Conservation (phyloP, 2,797 vertebrate species). For the Acipenser oxyrinchus region DNA sequence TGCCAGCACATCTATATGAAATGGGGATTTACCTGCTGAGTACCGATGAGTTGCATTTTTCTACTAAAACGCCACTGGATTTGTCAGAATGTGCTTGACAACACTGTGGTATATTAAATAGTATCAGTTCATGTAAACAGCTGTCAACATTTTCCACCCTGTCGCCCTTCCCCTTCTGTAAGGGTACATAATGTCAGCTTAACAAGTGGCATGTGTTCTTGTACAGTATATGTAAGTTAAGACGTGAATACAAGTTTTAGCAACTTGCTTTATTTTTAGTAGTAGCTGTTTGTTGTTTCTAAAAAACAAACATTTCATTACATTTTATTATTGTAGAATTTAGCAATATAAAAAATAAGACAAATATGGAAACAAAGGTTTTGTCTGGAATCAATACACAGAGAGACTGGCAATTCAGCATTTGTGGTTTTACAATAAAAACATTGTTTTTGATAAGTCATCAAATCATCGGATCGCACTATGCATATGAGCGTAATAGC, state of each 20-base stretch:
- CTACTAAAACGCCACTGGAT: too few species aligned
- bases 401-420: background rate
- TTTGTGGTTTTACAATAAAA: background rate
- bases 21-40: too few species aligned
- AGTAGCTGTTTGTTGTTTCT: background rate
- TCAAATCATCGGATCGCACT: slow-evolving; percentile 10
- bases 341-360: background rate
- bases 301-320: background rate
- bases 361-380: background rate
- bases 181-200: too few species aligned
- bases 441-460: slow-evolving; percentile 8
- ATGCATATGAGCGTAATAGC: slow-evolving; percentile 4
- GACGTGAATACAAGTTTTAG: background rate
- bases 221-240: too few species aligned
- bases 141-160: too few species aligned
- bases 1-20: too few species aligned
- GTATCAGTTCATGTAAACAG: too few species aligned
- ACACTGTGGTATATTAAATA: too few species aligned
- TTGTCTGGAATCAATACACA: background rate
- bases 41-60: too few species aligned
- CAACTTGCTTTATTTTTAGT: slow-evolving; percentile 2
- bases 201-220: too few species aligned
- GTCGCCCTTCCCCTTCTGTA: too few species aligned
- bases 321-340: background rate
- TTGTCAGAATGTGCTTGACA: too few species aligned